phyloP scores from a whole-genome alignment of 2,888 invertebrate species.

The Eucriotettix oculatus region DNA sequence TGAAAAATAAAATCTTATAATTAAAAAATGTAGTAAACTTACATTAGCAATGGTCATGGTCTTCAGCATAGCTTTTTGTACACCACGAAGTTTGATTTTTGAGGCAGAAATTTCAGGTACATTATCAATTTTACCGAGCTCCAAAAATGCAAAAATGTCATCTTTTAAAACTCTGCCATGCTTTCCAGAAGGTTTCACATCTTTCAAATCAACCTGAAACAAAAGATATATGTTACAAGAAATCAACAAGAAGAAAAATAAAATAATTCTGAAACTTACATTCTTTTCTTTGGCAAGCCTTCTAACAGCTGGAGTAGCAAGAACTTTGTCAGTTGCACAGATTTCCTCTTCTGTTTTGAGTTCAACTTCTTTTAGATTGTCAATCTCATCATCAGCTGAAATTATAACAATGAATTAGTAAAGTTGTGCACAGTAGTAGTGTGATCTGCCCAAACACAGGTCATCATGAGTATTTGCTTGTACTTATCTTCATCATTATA shows the following conservation, averaged over 20 bases:
- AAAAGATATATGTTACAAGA: too few species aligned
- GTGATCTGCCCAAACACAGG: too few species aligned
- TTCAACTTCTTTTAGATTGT: too few species aligned
- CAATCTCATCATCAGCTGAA: too few species aligned
- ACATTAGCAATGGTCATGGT: conserved; percentile 82
- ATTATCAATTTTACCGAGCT: background rate
- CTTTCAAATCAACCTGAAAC: conserved; percentile 42
- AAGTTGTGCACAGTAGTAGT: too few species aligned
- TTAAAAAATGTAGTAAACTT: conserved; percentile 18
- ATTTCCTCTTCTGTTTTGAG: too few species aligned
- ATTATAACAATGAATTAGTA: too few species aligned
- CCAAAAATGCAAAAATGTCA: conserved; percentile 61
- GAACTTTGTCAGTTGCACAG: conserved; percentile 10
- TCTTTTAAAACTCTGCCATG: conserved; percentile 88
- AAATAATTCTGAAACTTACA: conserved; percentile 28
- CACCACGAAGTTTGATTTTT: conserved; percentile 31
- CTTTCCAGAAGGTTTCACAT: conserved; percentile 65
- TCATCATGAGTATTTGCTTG: too few species aligned
- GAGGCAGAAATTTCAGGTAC: conserved; percentile 17
- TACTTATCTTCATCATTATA: too few species aligned
- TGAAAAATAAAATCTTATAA: too few species aligned
- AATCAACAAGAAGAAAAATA: too few species aligned
- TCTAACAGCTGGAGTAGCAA: conserved; percentile 90
- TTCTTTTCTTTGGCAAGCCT: conserved; percentile 81
- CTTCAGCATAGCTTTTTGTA: conserved; percentile 86